phyloP scores from a whole-genome alignment of 1,140 invertebrate species.

The Drosophila albomicans region DNA sequence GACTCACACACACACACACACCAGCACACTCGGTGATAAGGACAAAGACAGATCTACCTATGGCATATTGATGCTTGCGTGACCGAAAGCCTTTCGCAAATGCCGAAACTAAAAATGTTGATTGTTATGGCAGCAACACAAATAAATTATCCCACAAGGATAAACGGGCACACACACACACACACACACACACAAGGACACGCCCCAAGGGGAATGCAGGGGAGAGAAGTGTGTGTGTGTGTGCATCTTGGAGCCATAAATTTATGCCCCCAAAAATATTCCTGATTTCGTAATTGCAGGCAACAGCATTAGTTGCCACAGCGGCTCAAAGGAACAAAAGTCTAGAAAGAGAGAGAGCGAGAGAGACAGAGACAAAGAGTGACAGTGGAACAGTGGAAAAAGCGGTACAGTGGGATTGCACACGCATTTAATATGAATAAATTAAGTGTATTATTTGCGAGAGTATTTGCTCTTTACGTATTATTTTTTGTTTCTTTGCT shows the following conservation, averaged over 20 bases:
- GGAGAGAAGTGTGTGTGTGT: not conserved
- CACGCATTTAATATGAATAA: constrained; percentile 62
- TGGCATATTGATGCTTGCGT: constrained; percentile 41
- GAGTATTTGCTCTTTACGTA: constrained; percentile 13
- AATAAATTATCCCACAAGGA: constrained; percentile 39
- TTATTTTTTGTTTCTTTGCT: too few species aligned
- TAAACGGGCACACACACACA: not conserved
- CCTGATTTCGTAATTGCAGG: constrained; percentile 9
- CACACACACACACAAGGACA: not conserved
- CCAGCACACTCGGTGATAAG: not conserved
- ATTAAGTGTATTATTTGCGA: constrained; percentile 63
- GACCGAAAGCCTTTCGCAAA: constrained; percentile 34
- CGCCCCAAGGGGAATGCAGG: not conserved
- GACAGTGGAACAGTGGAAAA: not conserved
- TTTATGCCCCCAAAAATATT: constrained; percentile 1
- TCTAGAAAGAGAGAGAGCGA: too few species aligned
- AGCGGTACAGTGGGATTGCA: constrained; percentile 1
- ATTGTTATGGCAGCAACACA: constrained; percentile 39
- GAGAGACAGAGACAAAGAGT: not conserved
- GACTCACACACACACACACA: not conserved
- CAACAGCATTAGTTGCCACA: not conserved
- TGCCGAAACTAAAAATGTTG: constrained; percentile 34
- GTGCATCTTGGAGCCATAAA: constrained; percentile 1
- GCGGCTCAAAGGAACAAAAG: not conserved
- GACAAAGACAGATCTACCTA: constrained; percentile 10